Base-by-base conservation (phyloP, 2,888 invertebrate genomes). In the Timema cristinae region DNA sequence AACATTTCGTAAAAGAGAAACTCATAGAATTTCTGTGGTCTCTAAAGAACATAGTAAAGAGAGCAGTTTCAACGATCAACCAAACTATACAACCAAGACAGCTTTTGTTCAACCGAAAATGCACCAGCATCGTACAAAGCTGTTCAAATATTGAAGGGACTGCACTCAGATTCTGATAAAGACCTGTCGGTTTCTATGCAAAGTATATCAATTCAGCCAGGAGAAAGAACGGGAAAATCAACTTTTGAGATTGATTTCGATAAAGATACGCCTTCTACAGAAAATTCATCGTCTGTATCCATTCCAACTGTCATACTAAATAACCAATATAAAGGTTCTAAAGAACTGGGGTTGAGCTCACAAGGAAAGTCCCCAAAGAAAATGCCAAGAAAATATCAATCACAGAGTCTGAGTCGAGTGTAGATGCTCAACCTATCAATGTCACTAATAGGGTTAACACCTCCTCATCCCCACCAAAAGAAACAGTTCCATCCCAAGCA, bases 51-150 rank as follows among this genome's bases (percentile, higher is more conserved):
- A 32, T 32, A 32, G 32, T 32, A 32, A 32, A 32, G 32, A 32
- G 32, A 32, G 32, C 32, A 32, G 32, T 32, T 32, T 32, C 32
- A 32, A 32, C 32, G 32, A 32, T 32, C 32, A 32, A 48, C 63
- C 63, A 47, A 13, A 63, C 5, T 63, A 63, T 50, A 69, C 72
- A 50, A 72, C 70, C 13, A 56, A 59, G 59, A 16, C 48, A 4
- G 4, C 69, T 9, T 16, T 50, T 13, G 61, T 72, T n/a, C 72
- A 72, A 52, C 72, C 72, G 7, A 11, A 51, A 10, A 67, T 13
- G 48, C 50, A 7, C 68, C 68, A 5, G 7, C 61, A 8, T 69
- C 61, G 11, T 48, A 61, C 50, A 56, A 69, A 50, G 49, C 59
- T 6, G 48, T 9, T 11, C 59, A 59, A 7, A 50, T 49, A 48